phyloP scores from a whole-genome alignment of 2,797 vertebrate genomes.

The Pygocentrus nattereri region DNA sequence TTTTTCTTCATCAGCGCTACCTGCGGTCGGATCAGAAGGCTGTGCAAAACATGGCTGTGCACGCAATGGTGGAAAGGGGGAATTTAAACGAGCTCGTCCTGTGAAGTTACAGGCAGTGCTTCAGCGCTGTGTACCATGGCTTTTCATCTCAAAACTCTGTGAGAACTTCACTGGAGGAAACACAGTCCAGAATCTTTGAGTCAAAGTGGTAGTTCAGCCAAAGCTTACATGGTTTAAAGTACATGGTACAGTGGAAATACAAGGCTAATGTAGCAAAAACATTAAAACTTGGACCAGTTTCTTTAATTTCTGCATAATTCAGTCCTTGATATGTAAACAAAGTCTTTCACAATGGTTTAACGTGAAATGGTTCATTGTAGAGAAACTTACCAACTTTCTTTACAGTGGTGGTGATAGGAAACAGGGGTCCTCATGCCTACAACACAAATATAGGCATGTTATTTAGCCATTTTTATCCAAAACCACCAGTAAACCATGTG shows the following conservation, averaged over 20 bases:
- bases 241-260: not conserved
- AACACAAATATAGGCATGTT: too few species aligned
- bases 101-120: not conserved
- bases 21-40: constrained; percentile 68
- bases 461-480: too few species aligned
- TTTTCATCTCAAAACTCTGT: constrained; percentile 4
- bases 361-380: too few species aligned
- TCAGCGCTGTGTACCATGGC: not conserved
- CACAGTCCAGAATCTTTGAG: not conserved
- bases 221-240: not conserved
- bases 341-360: too few species aligned
- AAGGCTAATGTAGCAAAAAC: not conserved
- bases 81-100: constrained; percentile 40
- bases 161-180: not conserved
- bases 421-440: too few species aligned
- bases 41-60: constrained; percentile 62
- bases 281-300: too few species aligned
- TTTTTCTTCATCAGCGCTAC: constrained; percentile 70
- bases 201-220: not conserved
- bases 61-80: constrained; percentile 59
- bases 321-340: too few species aligned
- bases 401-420: too few species aligned
- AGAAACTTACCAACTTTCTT: too few species aligned
- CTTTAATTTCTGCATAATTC: too few species aligned
- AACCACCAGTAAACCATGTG: too few species aligned